phyloP scores from a whole-genome alignment of 2,888 invertebrate genomes.

The Buathra laborator region DNA sequence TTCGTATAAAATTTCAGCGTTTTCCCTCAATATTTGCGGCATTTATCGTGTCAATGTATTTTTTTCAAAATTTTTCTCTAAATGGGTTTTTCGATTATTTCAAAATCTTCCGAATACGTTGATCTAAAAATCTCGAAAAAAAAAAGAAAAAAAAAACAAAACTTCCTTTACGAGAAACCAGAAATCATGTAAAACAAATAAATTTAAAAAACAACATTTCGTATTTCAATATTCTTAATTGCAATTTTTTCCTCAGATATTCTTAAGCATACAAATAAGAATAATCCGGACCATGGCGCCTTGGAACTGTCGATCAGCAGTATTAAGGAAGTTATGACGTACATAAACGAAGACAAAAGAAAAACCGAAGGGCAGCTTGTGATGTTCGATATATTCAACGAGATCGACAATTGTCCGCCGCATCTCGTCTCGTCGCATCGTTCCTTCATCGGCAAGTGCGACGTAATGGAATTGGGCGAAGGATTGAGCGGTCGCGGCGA shows the following conservation, averaged over 20 bases:
- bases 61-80: too few species aligned
- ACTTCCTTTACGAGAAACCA: too few species aligned
- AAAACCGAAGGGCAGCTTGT: conserved; percentile 98
- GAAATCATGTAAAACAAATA: too few species aligned
- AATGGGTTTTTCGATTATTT: too few species aligned
- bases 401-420: conserved; percentile 98
- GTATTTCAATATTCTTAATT: not conserved
- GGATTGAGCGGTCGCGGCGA: conserved; percentile 94
- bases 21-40: too few species aligned
- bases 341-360: conserved; percentile 99
- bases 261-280: conserved; percentile 95
- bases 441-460: conserved; percentile 94
- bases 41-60: too few species aligned
- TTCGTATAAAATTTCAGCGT: too few species aligned
- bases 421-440: conserved; percentile 97
- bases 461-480: conserved; percentile 95
- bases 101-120: too few species aligned
- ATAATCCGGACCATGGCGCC: conserved; percentile 94
- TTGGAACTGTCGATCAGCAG: conserved; percentile 94
- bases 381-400: conserved; percentile 98
- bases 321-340: conserved; percentile 97
- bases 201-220: too few species aligned
- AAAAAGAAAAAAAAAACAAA: too few species aligned
- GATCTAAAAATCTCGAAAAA: too few species aligned
- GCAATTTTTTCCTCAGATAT: conserved; percentile 89